Percentiles rank a stretch among this genome's conserved stretches.
These are phyloP conservation scores for Dasyurus viverrinus DNA, from an alignment of 2,113 vertebrate species.

Conservation along the genomic window DNA sequence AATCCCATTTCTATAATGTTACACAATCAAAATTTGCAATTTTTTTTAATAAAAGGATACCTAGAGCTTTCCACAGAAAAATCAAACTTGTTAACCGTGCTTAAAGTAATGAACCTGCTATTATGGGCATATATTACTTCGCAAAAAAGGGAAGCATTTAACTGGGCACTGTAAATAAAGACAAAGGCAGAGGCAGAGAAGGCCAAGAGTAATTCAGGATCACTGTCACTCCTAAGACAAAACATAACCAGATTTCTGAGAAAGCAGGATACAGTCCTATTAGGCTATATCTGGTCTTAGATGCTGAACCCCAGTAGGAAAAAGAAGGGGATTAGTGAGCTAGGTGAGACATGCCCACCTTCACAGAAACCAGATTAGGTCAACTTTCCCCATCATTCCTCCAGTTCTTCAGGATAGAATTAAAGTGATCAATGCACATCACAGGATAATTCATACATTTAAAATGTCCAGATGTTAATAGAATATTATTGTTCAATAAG, in stretches of 20 bases:
- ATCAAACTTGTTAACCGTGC: neutral
- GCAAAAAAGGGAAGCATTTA: neutral
- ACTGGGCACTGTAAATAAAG: neutral
- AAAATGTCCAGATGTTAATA: neutral
- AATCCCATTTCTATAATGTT: neutral
- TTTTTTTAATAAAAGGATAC: too few relatives aligned
- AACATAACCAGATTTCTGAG: neutral
- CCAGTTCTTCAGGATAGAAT: neutral
- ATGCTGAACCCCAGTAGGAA: too few relatives aligned
- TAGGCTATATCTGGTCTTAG: neutral
- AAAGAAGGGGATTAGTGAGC: neutral
- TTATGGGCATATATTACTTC: neutral
- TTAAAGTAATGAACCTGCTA: neutral
- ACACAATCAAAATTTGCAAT: neutral
- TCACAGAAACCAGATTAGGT: neutral
- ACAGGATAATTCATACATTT: neutral
- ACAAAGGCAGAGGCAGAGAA: neutral
- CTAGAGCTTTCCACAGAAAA: neutral
- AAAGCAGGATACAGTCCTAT: neutral
- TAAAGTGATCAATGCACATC: neutral
- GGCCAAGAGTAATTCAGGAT: neutral
- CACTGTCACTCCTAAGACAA: neutral
- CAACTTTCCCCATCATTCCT: neutral
- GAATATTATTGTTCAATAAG: too few relatives aligned
- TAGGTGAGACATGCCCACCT: neutral